Conservation (phyloP, 2,888 invertebrate species). For the Allacma fusca region DNA sequence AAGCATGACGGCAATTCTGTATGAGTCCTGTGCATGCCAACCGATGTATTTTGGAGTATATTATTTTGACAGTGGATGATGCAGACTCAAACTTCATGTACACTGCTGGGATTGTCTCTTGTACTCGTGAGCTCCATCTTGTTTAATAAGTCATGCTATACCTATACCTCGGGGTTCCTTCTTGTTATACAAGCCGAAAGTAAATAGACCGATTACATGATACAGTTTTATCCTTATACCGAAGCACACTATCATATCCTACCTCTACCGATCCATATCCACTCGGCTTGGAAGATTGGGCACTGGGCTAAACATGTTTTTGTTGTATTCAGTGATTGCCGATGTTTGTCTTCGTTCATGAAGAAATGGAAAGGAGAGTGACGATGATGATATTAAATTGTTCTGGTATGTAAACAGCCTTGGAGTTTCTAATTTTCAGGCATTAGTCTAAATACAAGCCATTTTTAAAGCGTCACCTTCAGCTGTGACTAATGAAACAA, state of each 20-base stretch:
- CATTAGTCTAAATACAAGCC: too few species aligned
- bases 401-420: background rate
- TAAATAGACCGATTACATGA: conserved; percentile 16
- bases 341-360: too few species aligned
- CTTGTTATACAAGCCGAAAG: background rate
- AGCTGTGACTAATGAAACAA: too few species aligned
- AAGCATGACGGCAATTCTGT: background rate
- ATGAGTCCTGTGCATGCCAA: background rate
- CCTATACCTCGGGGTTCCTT: background rate
- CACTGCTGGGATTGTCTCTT: too few species aligned
- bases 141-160: background rate
- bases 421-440: too few species aligned
- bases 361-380: background rate
- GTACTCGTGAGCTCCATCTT: background rate
- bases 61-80: too few species aligned
- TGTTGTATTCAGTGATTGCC: background rate
- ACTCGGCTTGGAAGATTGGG: background rate
- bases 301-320: background rate
- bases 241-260: background rate
- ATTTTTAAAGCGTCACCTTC: too few species aligned
- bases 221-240: background rate
- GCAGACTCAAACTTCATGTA: too few species aligned
- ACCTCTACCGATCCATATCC: background rate
- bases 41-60: too few species aligned
- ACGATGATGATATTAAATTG: background rate